These are phyloP conservation scores for Seira musarum DNA, from an alignment of 2,888 invertebrate genomes.

Conservation along the genomic window DNA sequence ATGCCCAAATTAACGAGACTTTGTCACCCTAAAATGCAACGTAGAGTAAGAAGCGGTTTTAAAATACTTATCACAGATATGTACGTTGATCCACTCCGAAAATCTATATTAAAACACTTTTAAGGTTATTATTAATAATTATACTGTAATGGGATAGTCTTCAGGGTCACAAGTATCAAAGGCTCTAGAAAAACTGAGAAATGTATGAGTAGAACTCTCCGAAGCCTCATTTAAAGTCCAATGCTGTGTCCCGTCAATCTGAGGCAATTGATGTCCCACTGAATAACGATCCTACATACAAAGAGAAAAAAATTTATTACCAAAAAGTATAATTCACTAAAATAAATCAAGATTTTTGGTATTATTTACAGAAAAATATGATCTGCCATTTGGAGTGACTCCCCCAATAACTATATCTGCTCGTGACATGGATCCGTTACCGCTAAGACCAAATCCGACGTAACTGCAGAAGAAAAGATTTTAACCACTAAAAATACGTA, in stretches of 20 bases:
- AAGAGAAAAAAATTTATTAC: too few species aligned
- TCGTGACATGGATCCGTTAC: conserved; percentile 20
- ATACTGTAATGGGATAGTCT: conserved; percentile 44
- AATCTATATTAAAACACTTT: too few species aligned
- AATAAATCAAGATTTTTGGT: not conserved
- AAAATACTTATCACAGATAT: too few species aligned
- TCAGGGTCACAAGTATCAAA: conserved; percentile 46
- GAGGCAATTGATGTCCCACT: conserved; percentile 16
- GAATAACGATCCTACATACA: conserved; percentile 28
- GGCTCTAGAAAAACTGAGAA: conserved; percentile 40
- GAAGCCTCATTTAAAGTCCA: conserved; percentile 35
- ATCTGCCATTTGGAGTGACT: conserved; percentile 19
- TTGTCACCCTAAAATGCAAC: conserved; percentile 7
- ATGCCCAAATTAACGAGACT: conserved; percentile 29
- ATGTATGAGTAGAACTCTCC: conserved; percentile 42
- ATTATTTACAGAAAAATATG: conserved; percentile 34
- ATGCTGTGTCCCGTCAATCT: conserved; percentile 34
- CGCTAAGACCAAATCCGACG: conserved; percentile 37
- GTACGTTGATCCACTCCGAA: too few species aligned
- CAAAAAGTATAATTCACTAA: too few species aligned
- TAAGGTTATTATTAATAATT: too few species aligned
- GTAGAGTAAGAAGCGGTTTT: not conserved
- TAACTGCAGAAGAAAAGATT: not conserved
- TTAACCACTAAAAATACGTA: not conserved
- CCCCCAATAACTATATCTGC: conserved; percentile 49